Evolutionary conservation across 2,888 invertebrate genomes (phyloP).

Genomic region (Zygogramma bicolorata): DNA sequence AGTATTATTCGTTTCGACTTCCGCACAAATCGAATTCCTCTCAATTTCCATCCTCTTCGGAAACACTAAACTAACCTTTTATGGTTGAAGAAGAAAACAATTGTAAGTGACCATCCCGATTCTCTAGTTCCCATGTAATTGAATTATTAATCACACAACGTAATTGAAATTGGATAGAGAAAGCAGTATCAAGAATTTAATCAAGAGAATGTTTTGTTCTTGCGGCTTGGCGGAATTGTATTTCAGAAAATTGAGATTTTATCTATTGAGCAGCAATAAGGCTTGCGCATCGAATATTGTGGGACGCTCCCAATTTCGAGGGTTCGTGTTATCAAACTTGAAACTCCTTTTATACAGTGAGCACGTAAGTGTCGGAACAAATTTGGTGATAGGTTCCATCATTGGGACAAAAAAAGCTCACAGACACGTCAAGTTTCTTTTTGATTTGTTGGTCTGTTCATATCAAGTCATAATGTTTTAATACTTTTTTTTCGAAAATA

Average conservation of each 20-base stretch:
- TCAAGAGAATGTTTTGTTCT: background rate
- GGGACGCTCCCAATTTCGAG: background rate
- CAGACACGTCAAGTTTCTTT: too few relatives aligned
- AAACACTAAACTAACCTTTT: background rate
- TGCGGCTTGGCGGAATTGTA: background rate
- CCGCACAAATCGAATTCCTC: background rate
- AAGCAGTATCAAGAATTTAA: background rate
- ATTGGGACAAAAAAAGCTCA: too few relatives aligned
- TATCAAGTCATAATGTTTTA: too few relatives aligned
- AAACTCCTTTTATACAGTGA: too few relatives aligned
- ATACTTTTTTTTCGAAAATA: too few relatives aligned
- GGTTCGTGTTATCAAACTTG: background rate
- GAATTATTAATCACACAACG: background rate
- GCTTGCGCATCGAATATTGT: background rate
- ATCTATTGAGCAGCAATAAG: background rate
- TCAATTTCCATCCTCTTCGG: background rate
- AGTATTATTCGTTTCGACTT: too few relatives aligned
- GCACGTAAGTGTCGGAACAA: too few relatives aligned
- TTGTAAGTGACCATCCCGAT: background rate
- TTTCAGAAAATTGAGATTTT: slow-evolving; percentile 1
- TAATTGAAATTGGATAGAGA: background rate
- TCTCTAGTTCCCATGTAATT: background rate
- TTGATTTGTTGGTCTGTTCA: too few relatives aligned
- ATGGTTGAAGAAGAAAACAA: background rate
- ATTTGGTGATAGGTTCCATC: too few relatives aligned